Conservation (phyloP, 2,888 invertebrate genomes). For the Clostera curtula region DNA sequence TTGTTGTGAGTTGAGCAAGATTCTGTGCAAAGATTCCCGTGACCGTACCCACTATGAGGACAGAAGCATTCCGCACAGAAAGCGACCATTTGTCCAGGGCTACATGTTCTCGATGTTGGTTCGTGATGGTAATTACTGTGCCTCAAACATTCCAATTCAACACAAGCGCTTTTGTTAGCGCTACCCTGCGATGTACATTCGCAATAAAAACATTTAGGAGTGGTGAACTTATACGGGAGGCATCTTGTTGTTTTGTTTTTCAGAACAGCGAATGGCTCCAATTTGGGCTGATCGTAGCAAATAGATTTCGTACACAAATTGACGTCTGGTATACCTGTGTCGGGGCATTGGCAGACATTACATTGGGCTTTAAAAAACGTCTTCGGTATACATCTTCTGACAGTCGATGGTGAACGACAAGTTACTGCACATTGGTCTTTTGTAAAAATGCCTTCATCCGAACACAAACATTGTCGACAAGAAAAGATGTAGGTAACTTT, state of each 20-base stretch:
- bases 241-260: constrained; percentile 29
- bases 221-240: constrained; percentile 37
- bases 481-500: constrained; percentile 56
- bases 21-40: constrained; percentile 43
- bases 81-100: constrained; percentile 47
- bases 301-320: constrained; percentile 33
- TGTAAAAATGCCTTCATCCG: constrained; percentile 44
- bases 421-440: constrained; percentile 47
- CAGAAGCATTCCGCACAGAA: constrained; percentile 57
- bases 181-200: constrained; percentile 40
- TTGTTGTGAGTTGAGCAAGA: constrained; percentile 43
- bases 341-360: constrained; percentile 50
- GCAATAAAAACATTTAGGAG: constrained; percentile 51
- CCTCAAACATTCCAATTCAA: constrained; percentile 45
- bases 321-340: constrained; percentile 32
- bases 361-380: constrained; percentile 47
- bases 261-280: constrained; percentile 20
- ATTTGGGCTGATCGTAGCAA: constrained; percentile 24
- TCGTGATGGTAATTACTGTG: constrained; percentile 26
- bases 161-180: constrained; percentile 41
- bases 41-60: constrained; percentile 30
- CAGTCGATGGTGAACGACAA: constrained; percentile 26
- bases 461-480: constrained; percentile 54
- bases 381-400: constrained; percentile 39
- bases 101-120: constrained; percentile 30